Evolutionary conservation across 1,140 invertebrate species (phyloP).

Genomic region (Galendromus occidentalis): DNA sequence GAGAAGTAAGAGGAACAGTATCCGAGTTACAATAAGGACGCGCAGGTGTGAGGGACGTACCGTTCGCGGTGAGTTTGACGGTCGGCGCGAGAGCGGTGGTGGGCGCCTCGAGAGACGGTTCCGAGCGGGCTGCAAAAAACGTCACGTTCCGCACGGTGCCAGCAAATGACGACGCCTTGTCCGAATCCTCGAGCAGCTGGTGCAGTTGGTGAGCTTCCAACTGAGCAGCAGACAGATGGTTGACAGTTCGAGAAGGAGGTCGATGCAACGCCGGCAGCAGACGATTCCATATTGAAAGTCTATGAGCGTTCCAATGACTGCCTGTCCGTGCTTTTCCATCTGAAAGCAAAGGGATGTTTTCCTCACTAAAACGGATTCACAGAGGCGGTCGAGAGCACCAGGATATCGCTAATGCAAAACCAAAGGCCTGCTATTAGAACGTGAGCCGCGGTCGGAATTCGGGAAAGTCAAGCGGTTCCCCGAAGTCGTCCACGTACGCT

Average conservation of each 20-base stretch:
- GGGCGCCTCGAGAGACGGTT: background rate
- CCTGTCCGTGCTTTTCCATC: background rate
- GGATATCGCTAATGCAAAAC: no score
- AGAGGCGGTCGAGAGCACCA: no score
- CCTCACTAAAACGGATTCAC: no score
- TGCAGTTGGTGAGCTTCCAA: background rate
- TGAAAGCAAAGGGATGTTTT: background rate
- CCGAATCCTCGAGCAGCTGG: constrained; percentile 16
- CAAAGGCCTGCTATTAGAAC: no score
- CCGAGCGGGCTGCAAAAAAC: background rate
- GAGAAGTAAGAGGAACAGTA: no score
- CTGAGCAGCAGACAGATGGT: background rate
- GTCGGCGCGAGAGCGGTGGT: background rate
- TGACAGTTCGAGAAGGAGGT: background rate
- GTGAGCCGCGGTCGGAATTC: no score
- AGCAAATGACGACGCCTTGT: constrained; percentile 23
- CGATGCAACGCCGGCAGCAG: background rate
- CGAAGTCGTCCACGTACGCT: no score
- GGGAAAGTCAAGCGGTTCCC: no score
- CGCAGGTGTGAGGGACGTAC: no score
- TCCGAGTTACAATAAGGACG: no score
- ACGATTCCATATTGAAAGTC: constrained; percentile 4
- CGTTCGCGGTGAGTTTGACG: no score
- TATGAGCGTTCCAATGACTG: constrained; percentile 4
- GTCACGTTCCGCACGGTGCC: constrained; percentile 12